Evolutionary conservation across 2,888 invertebrate genomes (phyloP).

Genomic region (Germaria angustata): DNA sequence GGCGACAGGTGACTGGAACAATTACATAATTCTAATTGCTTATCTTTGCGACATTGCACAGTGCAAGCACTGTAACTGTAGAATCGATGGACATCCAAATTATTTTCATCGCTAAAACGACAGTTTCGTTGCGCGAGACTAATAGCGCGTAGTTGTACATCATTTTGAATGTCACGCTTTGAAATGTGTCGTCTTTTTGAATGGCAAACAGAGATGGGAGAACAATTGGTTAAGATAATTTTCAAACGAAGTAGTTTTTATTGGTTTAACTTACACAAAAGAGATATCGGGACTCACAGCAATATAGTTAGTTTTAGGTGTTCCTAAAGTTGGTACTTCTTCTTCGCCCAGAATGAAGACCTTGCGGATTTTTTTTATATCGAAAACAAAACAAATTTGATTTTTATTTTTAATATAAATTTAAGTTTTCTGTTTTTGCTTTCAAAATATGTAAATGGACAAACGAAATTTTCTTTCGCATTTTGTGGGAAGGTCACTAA

Average conservation of each 20-base stretch:
- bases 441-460: too few relatives aligned
- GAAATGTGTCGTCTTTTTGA: conserved; percentile 81
- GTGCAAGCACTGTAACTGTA: conserved; percentile 89
- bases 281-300: conserved; percentile 82
- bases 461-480: too few relatives aligned
- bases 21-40: conserved; percentile 83
- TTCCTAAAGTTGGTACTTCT: conserved; percentile 86
- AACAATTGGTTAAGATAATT: too few relatives aligned
- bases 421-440: too few relatives aligned
- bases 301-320: conserved; percentile 83
- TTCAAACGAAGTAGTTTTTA: not conserved
- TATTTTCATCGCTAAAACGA: conserved; percentile 85
- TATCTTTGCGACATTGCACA: conserved; percentile 85
- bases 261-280: conserved; percentile 70
- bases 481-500: too few relatives aligned
- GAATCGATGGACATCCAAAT: conserved; percentile 82
- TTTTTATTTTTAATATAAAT: too few relatives aligned
- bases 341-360: conserved; percentile 83
- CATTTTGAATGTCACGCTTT: conserved; percentile 85
- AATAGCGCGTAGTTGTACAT: conserved; percentile 83
- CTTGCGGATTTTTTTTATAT: too few relatives aligned
- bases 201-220: too few relatives aligned
- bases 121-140: conserved; percentile 85
- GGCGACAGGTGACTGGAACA: conserved; percentile 87
- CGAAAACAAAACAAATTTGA: too few relatives aligned